Evolutionary conservation across 2,888 invertebrate species (phyloP), one percentile per base, ranked within the genome.

Genomic region (Macroteleia sp.): DNA sequence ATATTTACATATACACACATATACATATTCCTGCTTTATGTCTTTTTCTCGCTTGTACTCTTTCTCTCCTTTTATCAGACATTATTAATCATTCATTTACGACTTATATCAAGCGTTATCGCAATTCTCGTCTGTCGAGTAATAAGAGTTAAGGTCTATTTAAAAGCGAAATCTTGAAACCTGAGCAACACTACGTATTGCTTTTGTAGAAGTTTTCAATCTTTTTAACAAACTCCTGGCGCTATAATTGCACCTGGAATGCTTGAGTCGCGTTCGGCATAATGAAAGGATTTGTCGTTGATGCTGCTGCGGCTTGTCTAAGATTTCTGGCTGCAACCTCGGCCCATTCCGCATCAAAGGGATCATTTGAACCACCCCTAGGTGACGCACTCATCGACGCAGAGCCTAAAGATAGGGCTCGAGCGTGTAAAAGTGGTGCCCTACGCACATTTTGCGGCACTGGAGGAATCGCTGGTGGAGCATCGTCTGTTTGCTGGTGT

Each of bases 281-380:
- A 79, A 94, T 91, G 86, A 94, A 94, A 0, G 94, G 94, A 88
- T 94, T 94, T 50, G 95, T 95, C 71, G 93, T 93, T 81, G 91
- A 90, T 81, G 88, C 82, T 1, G 69, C 71, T 42, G 50, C 82
- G 12, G 83, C 79, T 61, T 92, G 92, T 71, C 92, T 90, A 70
- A 92, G 89, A 83, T 92, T 92, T 70, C 91, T 89, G 28, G 94
- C 93, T 1, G 94, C 93, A 46, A 94, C 92, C 64, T 94, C 94
- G 1, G 95, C 96, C 96, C 96, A 97, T 84, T 96, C 96, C 10
- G 96, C 96, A 88, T 97, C 96, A 88, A 97, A 97, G 0, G 97
- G 96, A 92, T 97, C 96, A 14, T 93, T 80, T 0, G 87, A 84
- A 10, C 88, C 87, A 8, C 85, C 84, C 8, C 83, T 22, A 1